Conservation (phyloP, 2,888 invertebrate genomes). For the Scaptomyza flava region DNA sequence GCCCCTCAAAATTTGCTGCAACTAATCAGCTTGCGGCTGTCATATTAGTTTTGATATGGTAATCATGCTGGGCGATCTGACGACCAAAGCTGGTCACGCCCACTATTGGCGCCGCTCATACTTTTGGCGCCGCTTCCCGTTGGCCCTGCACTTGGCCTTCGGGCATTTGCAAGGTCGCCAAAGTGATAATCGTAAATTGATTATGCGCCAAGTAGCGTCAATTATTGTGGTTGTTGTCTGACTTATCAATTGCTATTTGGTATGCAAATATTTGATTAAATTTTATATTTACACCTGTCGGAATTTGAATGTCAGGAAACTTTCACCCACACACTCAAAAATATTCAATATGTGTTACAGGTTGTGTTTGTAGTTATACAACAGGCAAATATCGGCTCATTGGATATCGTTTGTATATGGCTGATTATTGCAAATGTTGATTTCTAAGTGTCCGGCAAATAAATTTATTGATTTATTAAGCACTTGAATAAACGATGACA, state of each 20-base stretch:
- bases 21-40: conserved; percentile 46
- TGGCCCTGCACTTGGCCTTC: conserved; percentile 52
- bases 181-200: conserved; percentile 56
- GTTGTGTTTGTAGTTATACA: conserved; percentile 27
- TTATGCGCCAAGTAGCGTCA: conserved; percentile 42
- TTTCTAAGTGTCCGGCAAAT: conserved; percentile 53
- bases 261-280: conserved; percentile 66
- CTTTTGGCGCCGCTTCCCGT: conserved; percentile 6
- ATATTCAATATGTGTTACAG: conserved; percentile 35
- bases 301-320: conserved; percentile 35
- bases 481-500: conserved; percentile 25
- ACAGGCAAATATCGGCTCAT: conserved; percentile 30
- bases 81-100: conserved; percentile 58
- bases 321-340: conserved; percentile 1
- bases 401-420: conserved; percentile 29
- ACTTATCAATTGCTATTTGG: conserved; percentile 19
- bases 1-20: conserved; percentile 52
- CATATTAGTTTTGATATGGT: conserved; percentile 20
- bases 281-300: conserved; percentile 21
- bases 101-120: conserved; percentile 60
- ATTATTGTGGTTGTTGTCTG: conserved; percentile 8
- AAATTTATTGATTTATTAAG: conserved; percentile 38
- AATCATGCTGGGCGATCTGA: conserved; percentile 2
- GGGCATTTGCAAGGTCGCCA: conserved; percentile 52
- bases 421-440: conserved; percentile 31